Conservation (phyloP, 2,797 vertebrate genomes). For the Agapornis canus region DNA sequence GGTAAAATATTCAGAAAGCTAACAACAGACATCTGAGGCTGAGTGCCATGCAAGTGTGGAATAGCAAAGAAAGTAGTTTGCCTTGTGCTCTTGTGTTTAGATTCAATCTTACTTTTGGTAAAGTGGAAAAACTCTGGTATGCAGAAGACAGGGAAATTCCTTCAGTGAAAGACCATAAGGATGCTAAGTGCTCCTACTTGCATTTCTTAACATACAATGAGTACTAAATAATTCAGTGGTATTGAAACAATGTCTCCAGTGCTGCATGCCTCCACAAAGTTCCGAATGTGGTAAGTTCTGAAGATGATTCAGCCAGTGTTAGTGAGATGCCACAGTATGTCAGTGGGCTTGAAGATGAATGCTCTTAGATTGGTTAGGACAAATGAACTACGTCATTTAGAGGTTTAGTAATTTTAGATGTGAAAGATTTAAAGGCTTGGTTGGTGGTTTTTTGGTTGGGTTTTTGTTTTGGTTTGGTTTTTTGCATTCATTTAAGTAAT, state of each 20-base stretch:
- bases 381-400: neutral
- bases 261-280: neutral
- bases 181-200: slow-evolving; percentile 1
- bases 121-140: neutral
- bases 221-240: slow-evolving; percentile 52
- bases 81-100: neutral
- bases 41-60: neutral
- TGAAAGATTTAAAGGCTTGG: neutral
- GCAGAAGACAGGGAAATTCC: neutral
- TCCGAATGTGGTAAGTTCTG: neutral
- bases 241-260: neutral
- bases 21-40: neutral
- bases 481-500: neutral
- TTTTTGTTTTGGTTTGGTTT: neutral
- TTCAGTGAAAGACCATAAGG: slow-evolving; percentile 13
- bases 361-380: neutral
- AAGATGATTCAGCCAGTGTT: neutral
- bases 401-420: neutral
- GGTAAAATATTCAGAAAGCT: neutral
- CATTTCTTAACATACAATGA: neutral
- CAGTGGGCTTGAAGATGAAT: neutral
- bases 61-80: neutral
- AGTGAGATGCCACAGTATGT: neutral
- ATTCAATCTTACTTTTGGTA: neutral
- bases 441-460: too few species aligned